Base-by-base conservation (phyloP, 2,797 vertebrate species). In the Ctenosaura bakeri region DNA sequence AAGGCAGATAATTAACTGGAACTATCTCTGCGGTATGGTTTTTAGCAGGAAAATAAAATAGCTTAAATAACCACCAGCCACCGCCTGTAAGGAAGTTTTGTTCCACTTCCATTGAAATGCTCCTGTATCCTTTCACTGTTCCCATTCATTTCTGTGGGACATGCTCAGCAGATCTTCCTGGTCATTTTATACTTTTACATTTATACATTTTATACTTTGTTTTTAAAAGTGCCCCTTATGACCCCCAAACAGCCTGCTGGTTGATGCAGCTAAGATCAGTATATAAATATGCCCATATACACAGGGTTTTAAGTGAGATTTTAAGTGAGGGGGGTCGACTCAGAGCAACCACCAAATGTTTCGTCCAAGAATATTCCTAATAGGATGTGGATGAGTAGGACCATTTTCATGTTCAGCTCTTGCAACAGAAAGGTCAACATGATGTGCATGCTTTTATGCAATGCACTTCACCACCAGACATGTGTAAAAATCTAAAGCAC, bases 391-490 rank as follows among this genome's bases (percentile, higher is more conserved):
- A 82, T 8, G 78, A 85, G 46, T 4, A 18, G 26, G 38, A 71
- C 6, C 10, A 59, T n/a, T 52, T 85, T 50, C 91, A 83, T 54
- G 74, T 85, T 32, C 6, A 52, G 90, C 71, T 52, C 66, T 69
- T 38, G n/a, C 4, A 76, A 64, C 56, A 20, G 0, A 52, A 81
- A 38, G 3, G 12, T 20, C 86, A 76, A 62, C 56, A 42, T 24
- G 59, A 86, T 46, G 8, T 0, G 6, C 26, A 64, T 81, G 38
- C 24, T 54, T 91, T 92, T 88, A 73, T 90, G 46, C 62, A 78
- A 46, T 82, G 88, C 35, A 89, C 18, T 59, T 71, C 59, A 42
- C 35, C 35, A 86, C 78, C 85, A 86, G 26, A 69, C 35, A 56
- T 29, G 86, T 83, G 14, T 50, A 35, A 66, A 29, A 52, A 78